A percentile compares a stretch with the other conserved stretches of the same genome.
Evolutionary conservation across 2,888 invertebrate genomes (phyloP).

Genomic region (Epinotia nisella): DNA sequence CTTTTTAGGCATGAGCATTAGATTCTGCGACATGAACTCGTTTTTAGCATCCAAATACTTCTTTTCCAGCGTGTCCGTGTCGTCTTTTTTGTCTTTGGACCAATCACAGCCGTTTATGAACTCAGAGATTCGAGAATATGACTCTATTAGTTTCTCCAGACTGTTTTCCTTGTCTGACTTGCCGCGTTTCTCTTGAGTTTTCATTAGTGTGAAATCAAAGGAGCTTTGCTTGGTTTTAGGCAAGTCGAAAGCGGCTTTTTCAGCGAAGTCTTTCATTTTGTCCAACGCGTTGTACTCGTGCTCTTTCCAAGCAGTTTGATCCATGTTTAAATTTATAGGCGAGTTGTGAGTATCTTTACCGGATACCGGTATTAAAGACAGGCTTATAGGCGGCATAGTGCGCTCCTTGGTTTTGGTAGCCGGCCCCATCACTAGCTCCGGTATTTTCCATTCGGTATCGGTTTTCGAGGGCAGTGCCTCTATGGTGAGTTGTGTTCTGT

Average conservation of each 20-base stretch:
- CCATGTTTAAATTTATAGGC: slow-evolving; percentile 69
- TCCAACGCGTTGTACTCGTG: slow-evolving; percentile 80
- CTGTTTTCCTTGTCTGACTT: slow-evolving; percentile 71
- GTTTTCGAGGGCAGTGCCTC: slow-evolving; percentile 72
- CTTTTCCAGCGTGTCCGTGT: slow-evolving; percentile 72
- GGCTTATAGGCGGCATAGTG: slow-evolving; percentile 77
- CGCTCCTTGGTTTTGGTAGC: slow-evolving; percentile 69
- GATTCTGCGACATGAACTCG: slow-evolving; percentile 78
- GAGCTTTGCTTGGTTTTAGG: slow-evolving; percentile 70
- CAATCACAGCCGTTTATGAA: slow-evolving; percentile 82
- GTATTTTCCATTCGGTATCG: slow-evolving; percentile 70
- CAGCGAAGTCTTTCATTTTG: slow-evolving; percentile 82
- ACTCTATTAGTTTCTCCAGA: slow-evolving; percentile 74
- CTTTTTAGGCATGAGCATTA: slow-evolving; percentile 77
- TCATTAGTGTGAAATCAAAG: slow-evolving; percentile 65
- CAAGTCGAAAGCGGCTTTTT: slow-evolving; percentile 78
- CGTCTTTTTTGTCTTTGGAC: slow-evolving; percentile 72
- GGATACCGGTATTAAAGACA: slow-evolving; percentile 77
- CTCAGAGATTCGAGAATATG: slow-evolving; percentile 79
- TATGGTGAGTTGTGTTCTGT: slow-evolving; percentile 79
- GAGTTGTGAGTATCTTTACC: slow-evolving; percentile 68
- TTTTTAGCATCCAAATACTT: slow-evolving; percentile 81
- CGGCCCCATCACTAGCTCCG: slow-evolving; percentile 71
- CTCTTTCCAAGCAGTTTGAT: slow-evolving; percentile 68
- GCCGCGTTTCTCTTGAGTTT: slow-evolving; percentile 61